Base-by-base conservation (phyloP, 2,113 vertebrate species). In the Aix galericulata region DNA sequence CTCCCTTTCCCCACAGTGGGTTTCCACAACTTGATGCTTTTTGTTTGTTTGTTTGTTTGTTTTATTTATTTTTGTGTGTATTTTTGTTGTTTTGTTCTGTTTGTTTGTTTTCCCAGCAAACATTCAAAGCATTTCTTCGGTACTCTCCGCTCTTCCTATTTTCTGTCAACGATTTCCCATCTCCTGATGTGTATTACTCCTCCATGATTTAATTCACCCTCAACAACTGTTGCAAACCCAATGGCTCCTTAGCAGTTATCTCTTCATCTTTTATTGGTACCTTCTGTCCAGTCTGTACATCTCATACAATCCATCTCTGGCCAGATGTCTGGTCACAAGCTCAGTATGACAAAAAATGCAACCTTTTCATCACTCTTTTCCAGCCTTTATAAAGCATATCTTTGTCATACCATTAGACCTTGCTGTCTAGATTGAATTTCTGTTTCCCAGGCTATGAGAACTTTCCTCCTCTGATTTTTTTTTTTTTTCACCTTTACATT, bases 151-250 rank as follows among this genome's bases (percentile, higher is more conserved):
- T 48, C 62, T 94, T 96, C 90, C 72, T 66, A 31, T 83, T 96
- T 94, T 96, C 92, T 94, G 82, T 94, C 92, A 96, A 26, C 72
- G 86, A 25, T 88, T 88, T 46, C 71, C 58, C 40, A 62, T 62
- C 48, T 92, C 86, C 94, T 69, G 73, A 83, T 79, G 86, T 17
- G 71, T 82, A 90, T 94, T 91, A 85, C 63, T 95, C 40, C 88
- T 92, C 91, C 68, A 58, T 92, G 91, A 89, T 96, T 96, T 89
- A 96, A 96, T 86, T 88, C 86, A 89, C 58, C 86, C 83, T 79
- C 77, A 84, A 74, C 46, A 91, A 92, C 89, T 84, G 89, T 80
- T 13, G 11, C 40, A 87, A 92, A 94, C 40, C 80, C 88, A 77
- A 87, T 89, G 48, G 53, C 66, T 96, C 58, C 50, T 88, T 79